These are phyloP conservation scores for Quadriops clusia DNA, from an alignment of 2,888 invertebrate genomes.

Conservation along the genomic window DNA sequence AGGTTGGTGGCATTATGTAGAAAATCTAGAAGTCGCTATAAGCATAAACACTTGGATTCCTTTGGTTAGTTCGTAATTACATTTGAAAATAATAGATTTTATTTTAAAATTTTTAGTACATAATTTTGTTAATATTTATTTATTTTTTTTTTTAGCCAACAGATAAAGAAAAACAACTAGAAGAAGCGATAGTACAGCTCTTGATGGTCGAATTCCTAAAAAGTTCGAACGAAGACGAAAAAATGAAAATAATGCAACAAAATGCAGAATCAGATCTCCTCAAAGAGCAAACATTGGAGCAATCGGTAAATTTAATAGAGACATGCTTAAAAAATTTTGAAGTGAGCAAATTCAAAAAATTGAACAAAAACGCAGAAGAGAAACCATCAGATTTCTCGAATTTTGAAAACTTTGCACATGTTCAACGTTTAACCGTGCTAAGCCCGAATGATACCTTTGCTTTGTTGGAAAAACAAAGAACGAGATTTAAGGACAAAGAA, in stretches of 20 bases:
- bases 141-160: conserved; percentile 23
- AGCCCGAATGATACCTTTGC: too few relatives aligned
- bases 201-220: conserved; percentile 50
- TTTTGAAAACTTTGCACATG: too few relatives aligned
- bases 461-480: too few relatives aligned
- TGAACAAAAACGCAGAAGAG: too few relatives aligned
- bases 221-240: conserved; percentile 39
- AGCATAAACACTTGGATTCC: conserved; percentile 63
- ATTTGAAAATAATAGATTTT: background rate
- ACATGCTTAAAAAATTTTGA: too few relatives aligned
- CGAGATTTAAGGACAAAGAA: too few relatives aligned
- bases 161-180: conserved; percentile 42
- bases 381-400: too few relatives aligned
- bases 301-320: too few relatives aligned
- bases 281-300: too few relatives aligned
- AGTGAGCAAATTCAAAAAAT: too few relatives aligned
- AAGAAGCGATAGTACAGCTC: conserved; percentile 57
- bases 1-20: conserved; percentile 97
- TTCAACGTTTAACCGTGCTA: too few relatives aligned
- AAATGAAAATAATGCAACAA: conserved; percentile 49
- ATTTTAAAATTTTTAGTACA: conserved; percentile 1
- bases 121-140: conserved; percentile 8
- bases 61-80: conserved; percentile 38
- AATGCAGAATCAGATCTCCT: too few relatives aligned
- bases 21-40: conserved; percentile 62